These are phyloP conservation scores for Tipula confusa DNA, from an alignment of 2,888 invertebrate species.

Conservation along the genomic window DNA sequence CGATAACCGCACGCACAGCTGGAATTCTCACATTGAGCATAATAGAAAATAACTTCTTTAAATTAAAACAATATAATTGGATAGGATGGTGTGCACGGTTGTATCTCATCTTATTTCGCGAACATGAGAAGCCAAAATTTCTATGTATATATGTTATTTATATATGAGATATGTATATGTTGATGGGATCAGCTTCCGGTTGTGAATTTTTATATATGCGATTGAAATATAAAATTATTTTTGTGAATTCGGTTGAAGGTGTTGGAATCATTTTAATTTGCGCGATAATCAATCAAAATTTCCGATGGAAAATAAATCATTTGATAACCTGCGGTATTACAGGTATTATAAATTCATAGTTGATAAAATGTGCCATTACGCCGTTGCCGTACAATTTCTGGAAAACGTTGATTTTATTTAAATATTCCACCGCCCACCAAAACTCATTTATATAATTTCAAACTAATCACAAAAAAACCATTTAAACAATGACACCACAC, in stretches of 20 bases:
- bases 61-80: constrained; percentile 20
- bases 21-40: neutral
- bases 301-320: neutral
- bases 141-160: neutral
- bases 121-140: neutral
- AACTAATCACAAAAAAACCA: neutral
- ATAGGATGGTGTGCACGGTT: neutral
- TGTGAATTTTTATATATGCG: neutral
- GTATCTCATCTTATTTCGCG: neutral
- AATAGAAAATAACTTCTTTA: neutral
- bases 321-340: neutral
- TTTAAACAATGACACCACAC: neutral
- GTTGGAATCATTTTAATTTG: neutral
- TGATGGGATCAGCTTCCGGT: neutral
- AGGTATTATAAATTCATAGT: neutral
- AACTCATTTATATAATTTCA: neutral
- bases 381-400: neutral
- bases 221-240: neutral
- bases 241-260: neutral
- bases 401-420: neutral
- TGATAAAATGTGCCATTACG: neutral
- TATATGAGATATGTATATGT: neutral
- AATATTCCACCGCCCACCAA: neutral
- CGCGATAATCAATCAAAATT: neutral
- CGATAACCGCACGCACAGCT: neutral